Conservation (phyloP, 2,888 invertebrate species). For the Hemaris fuciformis region DNA sequence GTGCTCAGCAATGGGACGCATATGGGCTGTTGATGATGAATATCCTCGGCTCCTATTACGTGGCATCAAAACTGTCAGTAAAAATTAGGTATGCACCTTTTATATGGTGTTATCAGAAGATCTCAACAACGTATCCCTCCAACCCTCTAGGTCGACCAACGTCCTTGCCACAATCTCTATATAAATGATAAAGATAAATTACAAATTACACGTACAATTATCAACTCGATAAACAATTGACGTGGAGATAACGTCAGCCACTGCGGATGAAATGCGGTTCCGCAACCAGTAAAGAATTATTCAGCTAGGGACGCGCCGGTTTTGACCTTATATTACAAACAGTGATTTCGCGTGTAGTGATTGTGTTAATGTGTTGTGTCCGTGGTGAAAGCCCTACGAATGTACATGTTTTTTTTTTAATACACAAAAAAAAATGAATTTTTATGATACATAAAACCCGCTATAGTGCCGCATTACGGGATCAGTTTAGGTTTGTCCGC, state of each 20-base stretch:
- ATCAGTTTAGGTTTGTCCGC: too few species aligned
- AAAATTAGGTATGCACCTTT: too few species aligned
- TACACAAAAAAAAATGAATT: background rate
- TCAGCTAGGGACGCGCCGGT: too few species aligned
- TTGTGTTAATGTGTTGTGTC: background rate
- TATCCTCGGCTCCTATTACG: too few species aligned
- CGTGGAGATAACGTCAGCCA: constrained; percentile 26
- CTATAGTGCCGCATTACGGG: too few species aligned
- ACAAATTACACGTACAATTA: background rate
- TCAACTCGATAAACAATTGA: constrained; percentile 18
- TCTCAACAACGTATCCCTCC: background rate
- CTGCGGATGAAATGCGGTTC: constrained; percentile 21
- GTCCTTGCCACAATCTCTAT: constrained; percentile 1
- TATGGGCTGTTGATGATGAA: too few species aligned
- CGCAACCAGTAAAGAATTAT: background rate
- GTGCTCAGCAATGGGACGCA: too few species aligned
- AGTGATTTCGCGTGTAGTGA: background rate
- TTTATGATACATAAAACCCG: too few species aligned
- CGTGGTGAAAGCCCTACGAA: background rate
- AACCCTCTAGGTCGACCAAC: background rate
- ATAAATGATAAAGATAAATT: background rate
- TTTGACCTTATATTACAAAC: background rate
- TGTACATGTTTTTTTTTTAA: background rate
- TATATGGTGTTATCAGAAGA: background rate
- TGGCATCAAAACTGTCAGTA: too few species aligned